Evolutionary conservation across 2,888 invertebrate species (phyloP), one percentile per base, ranked within the genome.

Genomic region (Morpho achilles): DNA sequence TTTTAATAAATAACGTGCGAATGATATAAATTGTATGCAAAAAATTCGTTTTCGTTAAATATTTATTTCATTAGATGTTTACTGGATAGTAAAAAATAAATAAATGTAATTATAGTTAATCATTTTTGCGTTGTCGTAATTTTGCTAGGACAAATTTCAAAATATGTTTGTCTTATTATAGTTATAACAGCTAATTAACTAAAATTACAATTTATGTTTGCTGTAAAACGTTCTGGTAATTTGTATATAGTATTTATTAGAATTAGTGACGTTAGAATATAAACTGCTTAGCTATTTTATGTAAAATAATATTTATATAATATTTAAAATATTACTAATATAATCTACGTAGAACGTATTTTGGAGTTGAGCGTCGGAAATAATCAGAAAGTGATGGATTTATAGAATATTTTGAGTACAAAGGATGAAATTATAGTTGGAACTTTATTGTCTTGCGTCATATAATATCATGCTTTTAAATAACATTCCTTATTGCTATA

Each of bases 211-310:
- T 56, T 56, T 62, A 52, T 48, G 51, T 54, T 53, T 62, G 51
- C 54, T 61, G 54, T 59, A 61, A 67, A 74, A 78, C 81, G 81
- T 88, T 90, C 87, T 88, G 88, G 90, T 87, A 87, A 84, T 82
- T 81, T 90, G 90, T 90, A 89, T 79, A 90, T 90, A 90, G 82
- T 88, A 89, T 88, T 89, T 88, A 87, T 87, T 89, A 89, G 87
- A 72, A 70, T 87, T 82, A 87, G 84, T 81, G 77, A 86, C 74
- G 77, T 74, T 88, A 89, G 88, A 82, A 83, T 85, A 84, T 84
- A 82, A 77, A 84, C 75, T 81, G 87, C 88, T 86, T 87, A 85
- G 76, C 77, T 79, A 80, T 81, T 82, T 80, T 86, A 87, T 89
- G 90, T 90, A 89, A 88, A 84, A 80, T 87, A 89, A 87, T 89